A percentile compares a stretch with the other conserved stretches of the same genome.
phyloP scores from a whole-genome alignment of 1,140 invertebrate genomes.

The Drosophila repleta region DNA sequence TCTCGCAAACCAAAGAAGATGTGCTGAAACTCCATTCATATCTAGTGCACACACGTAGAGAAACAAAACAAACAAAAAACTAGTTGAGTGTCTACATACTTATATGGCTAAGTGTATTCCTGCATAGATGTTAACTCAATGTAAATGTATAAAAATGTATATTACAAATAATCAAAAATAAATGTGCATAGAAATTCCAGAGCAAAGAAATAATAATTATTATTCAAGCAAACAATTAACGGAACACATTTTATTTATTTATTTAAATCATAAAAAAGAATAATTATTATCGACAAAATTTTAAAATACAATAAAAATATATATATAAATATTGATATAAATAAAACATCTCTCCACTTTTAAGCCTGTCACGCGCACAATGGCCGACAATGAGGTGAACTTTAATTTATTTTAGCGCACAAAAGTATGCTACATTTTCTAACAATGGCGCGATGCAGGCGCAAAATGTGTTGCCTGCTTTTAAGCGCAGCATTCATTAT shows the following conservation, averaged over 20 bases:
- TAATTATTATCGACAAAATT: background rate
- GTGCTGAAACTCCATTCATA: constrained; percentile 42
- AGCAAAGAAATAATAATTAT: background rate
- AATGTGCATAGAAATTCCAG: constrained; percentile 37
- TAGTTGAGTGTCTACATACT: constrained; percentile 40
- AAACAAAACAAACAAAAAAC: background rate
- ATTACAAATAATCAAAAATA: constrained; percentile 41
- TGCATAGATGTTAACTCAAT: constrained; percentile 49
- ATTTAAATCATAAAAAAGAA: background rate
- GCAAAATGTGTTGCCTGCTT: constrained; percentile 21
- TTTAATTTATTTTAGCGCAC: constrained; percentile 12
- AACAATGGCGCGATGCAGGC: background rate
- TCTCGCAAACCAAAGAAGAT: constrained; percentile 58
- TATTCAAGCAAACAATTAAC: background rate
- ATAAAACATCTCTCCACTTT: background rate
- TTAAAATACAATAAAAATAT: constrained; percentile 2
- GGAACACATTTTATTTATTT: no score
- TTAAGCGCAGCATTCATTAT: background rate
- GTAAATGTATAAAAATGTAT: constrained; percentile 60
- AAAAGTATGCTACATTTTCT: constrained; percentile 38
- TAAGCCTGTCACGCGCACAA: background rate
- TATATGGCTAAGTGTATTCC: constrained; percentile 35
- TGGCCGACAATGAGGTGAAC: constrained; percentile 8
- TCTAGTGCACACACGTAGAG: constrained; percentile 4
- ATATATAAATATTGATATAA: background rate